These are phyloP conservation scores for Euleptes europaea DNA, from an alignment of 2,113 vertebrate species.

Conservation along the genomic window DNA sequence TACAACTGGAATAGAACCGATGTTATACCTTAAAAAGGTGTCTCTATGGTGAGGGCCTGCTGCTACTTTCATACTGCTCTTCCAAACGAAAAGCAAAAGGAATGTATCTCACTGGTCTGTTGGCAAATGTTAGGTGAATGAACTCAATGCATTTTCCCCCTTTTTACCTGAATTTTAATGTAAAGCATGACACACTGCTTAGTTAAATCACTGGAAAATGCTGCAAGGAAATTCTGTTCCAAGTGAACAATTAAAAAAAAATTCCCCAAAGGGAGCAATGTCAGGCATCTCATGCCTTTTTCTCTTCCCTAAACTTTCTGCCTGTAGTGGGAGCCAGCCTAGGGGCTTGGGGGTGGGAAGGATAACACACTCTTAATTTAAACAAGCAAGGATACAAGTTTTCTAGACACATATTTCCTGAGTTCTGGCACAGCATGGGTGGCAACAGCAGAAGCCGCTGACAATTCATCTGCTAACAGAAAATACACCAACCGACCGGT, in stretches of 20 bases:
- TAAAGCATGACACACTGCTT: not conserved
- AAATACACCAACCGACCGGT: no score
- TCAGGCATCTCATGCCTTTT: not conserved
- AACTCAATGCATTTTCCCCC: not conserved
- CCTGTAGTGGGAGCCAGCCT: no score
- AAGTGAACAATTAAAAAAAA: not conserved
- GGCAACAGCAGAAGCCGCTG: no score
- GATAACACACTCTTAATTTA: no score
- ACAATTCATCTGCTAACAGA: no score
- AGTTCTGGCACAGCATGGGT: no score
- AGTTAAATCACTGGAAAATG: not conserved
- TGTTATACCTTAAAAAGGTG: not conserved
- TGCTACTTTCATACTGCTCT: conserved; percentile 28
- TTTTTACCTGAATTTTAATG: not conserved
- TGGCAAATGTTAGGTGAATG: conserved; percentile 14
- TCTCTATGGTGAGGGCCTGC: conserved; percentile 4
- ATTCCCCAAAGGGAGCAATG: no score
- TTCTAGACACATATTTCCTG: no score
- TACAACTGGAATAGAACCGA: not conserved
- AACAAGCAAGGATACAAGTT: no score
- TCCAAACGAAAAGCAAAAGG: conserved; percentile 28
- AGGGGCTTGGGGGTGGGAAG: no score
- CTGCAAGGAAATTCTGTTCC: not conserved
- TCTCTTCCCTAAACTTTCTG: not conserved
- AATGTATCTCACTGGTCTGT: conserved; percentile 1